phyloP scores from a whole-genome alignment of 2,888 invertebrate species.

The Falcaria lacertinaria region DNA sequence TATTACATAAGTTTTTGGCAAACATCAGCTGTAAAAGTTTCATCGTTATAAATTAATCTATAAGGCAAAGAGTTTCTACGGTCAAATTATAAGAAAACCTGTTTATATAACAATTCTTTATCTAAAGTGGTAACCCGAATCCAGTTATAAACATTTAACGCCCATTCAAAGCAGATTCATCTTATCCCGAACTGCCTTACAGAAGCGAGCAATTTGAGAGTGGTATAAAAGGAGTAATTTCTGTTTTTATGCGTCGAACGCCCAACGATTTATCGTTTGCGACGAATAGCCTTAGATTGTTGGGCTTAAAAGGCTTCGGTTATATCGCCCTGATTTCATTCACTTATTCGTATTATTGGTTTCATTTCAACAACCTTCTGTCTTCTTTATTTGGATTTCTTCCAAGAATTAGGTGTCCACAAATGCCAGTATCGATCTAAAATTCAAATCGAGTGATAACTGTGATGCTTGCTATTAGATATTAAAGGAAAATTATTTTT shows the following conservation, averaged over 20 bases:
- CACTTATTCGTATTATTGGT: slow-evolving; percentile 5
- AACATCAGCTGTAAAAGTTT: too few species aligned
- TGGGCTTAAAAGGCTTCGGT: slow-evolving; percentile 1
- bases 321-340: slow-evolving; percentile 10
- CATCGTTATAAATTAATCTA: too few species aligned
- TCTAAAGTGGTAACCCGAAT: neutral
- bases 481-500: too few species aligned
- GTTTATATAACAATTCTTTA: too few species aligned
- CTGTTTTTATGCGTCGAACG: slow-evolving; percentile 2
- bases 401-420: too few species aligned
- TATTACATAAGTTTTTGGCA: too few species aligned
- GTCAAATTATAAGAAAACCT: too few species aligned
- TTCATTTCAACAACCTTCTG: slow-evolving; percentile 1
- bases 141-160: neutral
- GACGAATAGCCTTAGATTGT: slow-evolving; percentile 2
- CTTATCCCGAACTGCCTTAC: neutral
- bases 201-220: neutral
- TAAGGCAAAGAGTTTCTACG: too few species aligned
- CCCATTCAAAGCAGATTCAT: neutral
- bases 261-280: slow-evolving; percentile 4
- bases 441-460: too few species aligned
- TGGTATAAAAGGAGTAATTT: slow-evolving; percentile 2
- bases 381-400: neutral
- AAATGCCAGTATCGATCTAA: too few species aligned
- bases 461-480: too few species aligned